These are phyloP conservation scores for Lepilemur septentrionalis DNA, from an alignment of 2,797 vertebrate genomes.

Conservation along the genomic window DNA sequence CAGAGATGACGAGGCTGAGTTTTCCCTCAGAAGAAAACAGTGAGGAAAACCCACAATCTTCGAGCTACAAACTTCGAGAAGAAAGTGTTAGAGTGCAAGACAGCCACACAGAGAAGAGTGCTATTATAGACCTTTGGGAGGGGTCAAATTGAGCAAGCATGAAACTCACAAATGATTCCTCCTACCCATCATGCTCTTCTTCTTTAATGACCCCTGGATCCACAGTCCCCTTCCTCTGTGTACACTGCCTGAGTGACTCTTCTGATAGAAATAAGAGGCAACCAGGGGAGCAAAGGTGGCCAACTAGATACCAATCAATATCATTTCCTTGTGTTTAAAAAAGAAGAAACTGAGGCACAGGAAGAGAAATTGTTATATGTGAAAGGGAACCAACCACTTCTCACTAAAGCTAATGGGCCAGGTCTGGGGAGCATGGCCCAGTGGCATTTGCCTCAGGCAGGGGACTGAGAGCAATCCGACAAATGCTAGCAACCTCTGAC, in stretches of 20 bases:
- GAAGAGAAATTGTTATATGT: background rate
- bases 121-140: background rate
- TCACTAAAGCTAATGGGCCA: background rate
- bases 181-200: background rate
- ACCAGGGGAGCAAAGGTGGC: background rate
- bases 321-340: background rate
- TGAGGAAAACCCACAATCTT: background rate
- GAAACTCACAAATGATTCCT: background rate
- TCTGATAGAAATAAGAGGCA: background rate
- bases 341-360: background rate
- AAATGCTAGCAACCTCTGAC: background rate
- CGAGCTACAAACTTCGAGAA: background rate
- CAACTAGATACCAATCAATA: background rate
- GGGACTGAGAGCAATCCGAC: background rate
- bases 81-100: background rate
- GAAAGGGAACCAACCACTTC: background rate
- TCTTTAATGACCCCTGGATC: background rate
- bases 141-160: background rate
- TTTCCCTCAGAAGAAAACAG: background rate
- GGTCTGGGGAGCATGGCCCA: background rate
- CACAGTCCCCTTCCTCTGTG: background rate
- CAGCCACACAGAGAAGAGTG: background rate
- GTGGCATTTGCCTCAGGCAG: background rate
- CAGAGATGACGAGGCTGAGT: background rate
- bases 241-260: background rate